These are phyloP conservation scores for Sorex maritimensis DNA, from an alignment of 2,797 vertebrate genomes.

Conservation along the genomic window DNA sequence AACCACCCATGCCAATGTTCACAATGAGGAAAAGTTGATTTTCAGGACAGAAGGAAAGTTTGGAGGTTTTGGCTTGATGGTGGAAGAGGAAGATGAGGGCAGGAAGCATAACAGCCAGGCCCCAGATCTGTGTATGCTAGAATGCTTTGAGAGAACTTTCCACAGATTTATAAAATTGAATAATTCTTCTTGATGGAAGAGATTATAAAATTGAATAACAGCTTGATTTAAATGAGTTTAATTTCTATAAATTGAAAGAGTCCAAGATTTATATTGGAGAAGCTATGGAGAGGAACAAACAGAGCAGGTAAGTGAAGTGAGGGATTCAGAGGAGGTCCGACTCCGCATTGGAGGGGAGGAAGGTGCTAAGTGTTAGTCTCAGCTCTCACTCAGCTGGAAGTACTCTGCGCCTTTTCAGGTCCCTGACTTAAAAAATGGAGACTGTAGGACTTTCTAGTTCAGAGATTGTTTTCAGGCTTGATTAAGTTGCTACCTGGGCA, in stretches of 20 bases:
- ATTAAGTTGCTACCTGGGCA: not conserved
- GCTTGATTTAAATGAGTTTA: not conserved
- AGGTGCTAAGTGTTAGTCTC: too few species aligned
- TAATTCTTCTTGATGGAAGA: too few species aligned
- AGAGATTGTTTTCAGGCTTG: not conserved
- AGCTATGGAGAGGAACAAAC: not conserved
- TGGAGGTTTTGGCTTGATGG: not conserved
- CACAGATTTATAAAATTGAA: too few species aligned
- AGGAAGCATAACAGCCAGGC: not conserved
- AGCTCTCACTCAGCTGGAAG: not conserved
- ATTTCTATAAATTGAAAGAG: not conserved
- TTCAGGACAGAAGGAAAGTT: not conserved
- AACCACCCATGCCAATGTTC: not conserved
- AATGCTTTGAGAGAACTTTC: too few species aligned
- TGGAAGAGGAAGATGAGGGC: not conserved
- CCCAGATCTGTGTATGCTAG: too few species aligned
- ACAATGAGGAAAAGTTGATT: not conserved
- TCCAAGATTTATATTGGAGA: not conserved
- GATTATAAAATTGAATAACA: not conserved
- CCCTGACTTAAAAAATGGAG: not conserved
- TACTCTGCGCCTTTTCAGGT: not conserved
- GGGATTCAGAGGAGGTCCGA: not conserved
- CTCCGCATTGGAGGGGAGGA: not conserved
- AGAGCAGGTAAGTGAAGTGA: not conserved
- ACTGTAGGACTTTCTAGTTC: not conserved